These are phyloP conservation scores for Noctilio leporinus DNA, from an alignment of 2,113 vertebrate genomes.

Conservation along the genomic window DNA sequence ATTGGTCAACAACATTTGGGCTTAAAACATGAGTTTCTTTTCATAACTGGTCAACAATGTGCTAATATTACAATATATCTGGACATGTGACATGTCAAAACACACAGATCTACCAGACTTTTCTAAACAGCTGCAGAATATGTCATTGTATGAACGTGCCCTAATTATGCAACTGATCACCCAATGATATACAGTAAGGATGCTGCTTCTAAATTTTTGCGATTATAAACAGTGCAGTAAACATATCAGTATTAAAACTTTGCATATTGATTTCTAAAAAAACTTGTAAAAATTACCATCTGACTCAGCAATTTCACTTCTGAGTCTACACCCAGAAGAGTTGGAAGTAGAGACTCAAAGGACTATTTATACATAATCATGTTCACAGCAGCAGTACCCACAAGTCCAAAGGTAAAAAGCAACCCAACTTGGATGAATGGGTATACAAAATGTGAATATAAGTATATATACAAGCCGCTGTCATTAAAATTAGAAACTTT, in stretches of 20 bases:
- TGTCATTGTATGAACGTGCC: not conserved
- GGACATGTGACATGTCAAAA: not conserved
- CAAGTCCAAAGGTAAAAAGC: conserved; percentile 18
- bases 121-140: not conserved
- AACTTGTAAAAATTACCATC: not conserved
- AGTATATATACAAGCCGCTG: not conserved
- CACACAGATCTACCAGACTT: not conserved
- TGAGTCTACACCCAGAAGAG: conserved; percentile 11
- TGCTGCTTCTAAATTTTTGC: not conserved
- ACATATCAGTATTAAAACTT: not conserved
- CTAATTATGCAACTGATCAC: not conserved
- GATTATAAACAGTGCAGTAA: not conserved
- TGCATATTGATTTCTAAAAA: not conserved
- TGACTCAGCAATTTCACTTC: not conserved
- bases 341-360: conserved; percentile 22
- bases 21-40: no score
- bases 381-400: conserved; percentile 14
- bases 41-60: no score
- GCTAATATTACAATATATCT: not conserved
- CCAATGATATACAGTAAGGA: not conserved
- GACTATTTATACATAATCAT: not conserved
- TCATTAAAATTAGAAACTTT: not conserved
- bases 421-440: not conserved
- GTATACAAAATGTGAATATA: conserved; percentile 10
- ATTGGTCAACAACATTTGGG: no score